Base-by-base conservation (phyloP, 2,888 invertebrate species). In the Polyploca ridens region DNA sequence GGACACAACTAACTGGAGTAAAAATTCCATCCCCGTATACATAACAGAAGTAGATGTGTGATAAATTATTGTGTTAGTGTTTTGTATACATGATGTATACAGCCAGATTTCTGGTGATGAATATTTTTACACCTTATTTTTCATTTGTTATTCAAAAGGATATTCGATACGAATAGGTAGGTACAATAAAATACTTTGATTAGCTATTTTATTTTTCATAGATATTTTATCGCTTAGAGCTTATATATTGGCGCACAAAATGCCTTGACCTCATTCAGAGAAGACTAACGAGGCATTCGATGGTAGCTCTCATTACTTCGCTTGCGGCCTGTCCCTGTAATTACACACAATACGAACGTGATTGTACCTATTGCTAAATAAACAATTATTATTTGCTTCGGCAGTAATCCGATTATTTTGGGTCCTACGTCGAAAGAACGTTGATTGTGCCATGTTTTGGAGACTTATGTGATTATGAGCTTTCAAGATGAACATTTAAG, bases 211-310 rank as follows among this genome's bases (percentile, higher is more conserved):
- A 58, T 46, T n/a, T 58, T 14, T 38, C 35, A 35, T 33, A 44
- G 41, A 16, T 59, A 64, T 59, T 68, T 27, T 44, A 61, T 61
- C 75, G 76, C 84, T 75, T 61, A 62, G 65, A 78, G 77, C 75
- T 78, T 68, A 62, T 76, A 67, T 66, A 68, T 76, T 80, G 70
- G 69, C 69, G 69, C 74, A 68, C 71, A 70, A 69, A 58, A 69
- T 69, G 78, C 78, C 79, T 83, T 86, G 86, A 84, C 83, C 85
- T 78, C 81, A 77, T 86, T 87, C 71, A 69, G 66, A 67, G 77
- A 71, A 75, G 81, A 84, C 84, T 88, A 87, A 87, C 83, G 85
- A 87, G 83, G 77, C 79, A 82, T 86, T 87, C 84, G 83, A 85
- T 83, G 80, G 81, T 71, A 75, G 79, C 79, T 81, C 81, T 85